Evolutionary conservation across 2,113 vertebrate genomes (phyloP).

Genomic region (Rallus limicola): DNA sequence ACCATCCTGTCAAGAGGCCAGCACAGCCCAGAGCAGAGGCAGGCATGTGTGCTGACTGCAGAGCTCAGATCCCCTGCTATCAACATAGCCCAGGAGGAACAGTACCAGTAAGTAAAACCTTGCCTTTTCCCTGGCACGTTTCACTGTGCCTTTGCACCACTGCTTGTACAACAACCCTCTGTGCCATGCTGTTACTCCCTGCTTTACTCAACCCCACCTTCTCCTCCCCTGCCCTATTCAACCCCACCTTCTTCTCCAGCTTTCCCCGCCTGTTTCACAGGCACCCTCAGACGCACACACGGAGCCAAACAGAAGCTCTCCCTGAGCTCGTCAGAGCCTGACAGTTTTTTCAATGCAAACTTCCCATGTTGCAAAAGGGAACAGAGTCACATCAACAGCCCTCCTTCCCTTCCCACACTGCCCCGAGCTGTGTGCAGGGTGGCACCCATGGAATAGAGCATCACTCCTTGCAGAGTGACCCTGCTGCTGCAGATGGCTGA

Average conservation of each 20-base stretch:
- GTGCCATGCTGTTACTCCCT: not conserved
- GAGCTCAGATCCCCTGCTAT: not conserved
- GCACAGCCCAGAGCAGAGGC: not conserved
- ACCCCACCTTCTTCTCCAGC: not conserved
- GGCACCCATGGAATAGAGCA: not conserved
- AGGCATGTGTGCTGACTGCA: not conserved
- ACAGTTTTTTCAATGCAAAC: not conserved
- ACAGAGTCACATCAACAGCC: not conserved
- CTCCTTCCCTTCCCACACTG: not conserved
- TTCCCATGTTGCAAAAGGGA: not conserved
- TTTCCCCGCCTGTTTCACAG: not conserved
- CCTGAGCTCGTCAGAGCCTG: not conserved
- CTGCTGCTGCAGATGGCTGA: not conserved
- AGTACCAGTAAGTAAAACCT: not conserved
- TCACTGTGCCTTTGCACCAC: not conserved
- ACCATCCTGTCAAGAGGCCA: not conserved
- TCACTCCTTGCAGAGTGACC: rapidly evolving
- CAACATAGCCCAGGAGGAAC: not conserved
- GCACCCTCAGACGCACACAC: rapidly evolving
- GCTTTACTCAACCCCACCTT: no score
- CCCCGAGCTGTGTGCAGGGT: rapidly evolving
- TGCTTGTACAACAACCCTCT: not conserved
- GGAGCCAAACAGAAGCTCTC: not conserved
- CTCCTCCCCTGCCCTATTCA: not conserved
- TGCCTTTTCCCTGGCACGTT: not conserved